Conservation (phyloP, 2,113 vertebrate species). For the Chaetops frenatus region DNA sequence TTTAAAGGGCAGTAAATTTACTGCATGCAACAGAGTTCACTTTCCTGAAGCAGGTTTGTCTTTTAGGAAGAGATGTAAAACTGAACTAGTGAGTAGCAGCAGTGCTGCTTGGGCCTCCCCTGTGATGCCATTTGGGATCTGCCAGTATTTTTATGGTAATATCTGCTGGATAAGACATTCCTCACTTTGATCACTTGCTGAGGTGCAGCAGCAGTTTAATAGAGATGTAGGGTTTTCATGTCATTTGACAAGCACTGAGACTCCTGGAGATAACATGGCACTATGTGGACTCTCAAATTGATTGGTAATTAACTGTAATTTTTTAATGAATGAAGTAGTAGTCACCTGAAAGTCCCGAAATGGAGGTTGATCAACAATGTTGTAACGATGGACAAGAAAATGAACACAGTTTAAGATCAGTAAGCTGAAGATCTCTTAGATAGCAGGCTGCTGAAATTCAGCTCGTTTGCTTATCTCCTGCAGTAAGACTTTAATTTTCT, state of each 20-base stretch:
- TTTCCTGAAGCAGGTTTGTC: background rate
- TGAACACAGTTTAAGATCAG: background rate
- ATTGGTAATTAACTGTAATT: background rate
- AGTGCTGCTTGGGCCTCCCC: background rate
- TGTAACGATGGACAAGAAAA: background rate
- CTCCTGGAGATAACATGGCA: accelerated
- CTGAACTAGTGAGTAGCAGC: background rate
- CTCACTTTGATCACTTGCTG: background rate
- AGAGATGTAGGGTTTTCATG: background rate
- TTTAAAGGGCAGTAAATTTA: background rate
- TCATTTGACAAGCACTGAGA: background rate
- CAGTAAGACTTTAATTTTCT: background rate
- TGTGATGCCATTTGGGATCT: background rate
- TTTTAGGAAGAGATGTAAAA: background rate
- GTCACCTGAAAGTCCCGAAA: background rate
- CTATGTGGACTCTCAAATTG: background rate
- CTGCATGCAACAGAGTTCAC: background rate
- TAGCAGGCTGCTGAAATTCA: background rate
- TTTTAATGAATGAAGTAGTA: background rate
- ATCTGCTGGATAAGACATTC: background rate
- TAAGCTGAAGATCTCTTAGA: background rate
- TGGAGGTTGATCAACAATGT: background rate
- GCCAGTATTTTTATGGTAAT: background rate
- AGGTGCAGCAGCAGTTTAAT: background rate
- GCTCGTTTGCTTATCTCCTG: background rate